Conservation (phyloP, 2,113 vertebrate genomes). For the Ranitomeya imitator region DNA sequence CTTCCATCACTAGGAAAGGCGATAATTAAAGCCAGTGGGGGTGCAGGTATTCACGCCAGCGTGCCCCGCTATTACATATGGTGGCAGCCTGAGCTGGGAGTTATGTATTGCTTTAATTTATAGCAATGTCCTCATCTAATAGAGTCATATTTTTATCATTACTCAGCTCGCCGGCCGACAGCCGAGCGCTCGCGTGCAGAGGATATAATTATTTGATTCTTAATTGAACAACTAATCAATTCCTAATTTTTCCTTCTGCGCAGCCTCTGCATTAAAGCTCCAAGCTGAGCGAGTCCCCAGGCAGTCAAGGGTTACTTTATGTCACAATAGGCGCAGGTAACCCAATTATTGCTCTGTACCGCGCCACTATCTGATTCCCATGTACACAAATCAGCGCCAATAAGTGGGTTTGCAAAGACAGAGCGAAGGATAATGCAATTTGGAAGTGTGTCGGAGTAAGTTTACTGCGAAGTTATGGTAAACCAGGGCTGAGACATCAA, state of each 20-base stretch:
- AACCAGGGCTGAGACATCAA: not conserved
- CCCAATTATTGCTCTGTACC: slow-evolving; percentile 34
- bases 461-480: not conserved
- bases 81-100: slow-evolving; percentile 17
- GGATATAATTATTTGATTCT: slow-evolving; percentile 44
- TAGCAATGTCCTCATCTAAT: slow-evolving; percentile 34
- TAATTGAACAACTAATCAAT: slow-evolving; percentile 50
- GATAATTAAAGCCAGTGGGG: slow-evolving; percentile 45
- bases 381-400: slow-evolving; percentile 18
- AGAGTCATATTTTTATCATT: slow-evolving; percentile 20
- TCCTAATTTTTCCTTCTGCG: slow-evolving; percentile 15
- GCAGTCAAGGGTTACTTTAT: slow-evolving; percentile 18
- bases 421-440: slow-evolving; percentile 19
- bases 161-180: not conserved
- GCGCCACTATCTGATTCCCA: slow-evolving; percentile 15
- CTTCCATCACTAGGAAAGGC: slow-evolving; percentile 16
- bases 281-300: not conserved
- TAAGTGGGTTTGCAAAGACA: slow-evolving; percentile 35
- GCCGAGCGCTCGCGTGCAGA: not conserved
- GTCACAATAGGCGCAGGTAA: slow-evolving; percentile 24
- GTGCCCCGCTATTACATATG: slow-evolving; percentile 37
- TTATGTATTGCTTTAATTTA: slow-evolving; percentile 45
- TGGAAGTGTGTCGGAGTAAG: not conserved
- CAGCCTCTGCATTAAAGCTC: not conserved
- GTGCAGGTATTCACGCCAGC: slow-evolving; percentile 2